Conservation (phyloP, 2,888 invertebrate species). For the Caenorhabditis sp. region DNA sequence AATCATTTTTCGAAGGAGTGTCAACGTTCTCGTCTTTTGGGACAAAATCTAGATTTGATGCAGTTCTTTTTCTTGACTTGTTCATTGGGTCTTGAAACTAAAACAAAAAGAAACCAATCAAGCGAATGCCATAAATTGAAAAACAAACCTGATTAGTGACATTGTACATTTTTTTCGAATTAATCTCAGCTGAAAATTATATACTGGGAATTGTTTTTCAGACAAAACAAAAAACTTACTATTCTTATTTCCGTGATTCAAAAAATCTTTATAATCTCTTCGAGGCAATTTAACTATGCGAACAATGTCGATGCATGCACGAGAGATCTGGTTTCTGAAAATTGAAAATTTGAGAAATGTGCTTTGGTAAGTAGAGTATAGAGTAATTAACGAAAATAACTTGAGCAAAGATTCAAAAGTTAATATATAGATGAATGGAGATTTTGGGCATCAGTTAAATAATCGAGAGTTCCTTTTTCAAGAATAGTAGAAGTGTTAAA, state of each 20-base stretch:
- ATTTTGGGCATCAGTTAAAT: too few relatives aligned
- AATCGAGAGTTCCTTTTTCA: too few relatives aligned
- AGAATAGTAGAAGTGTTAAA: too few relatives aligned
- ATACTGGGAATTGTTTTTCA: too few relatives aligned
- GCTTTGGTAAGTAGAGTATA: neutral
- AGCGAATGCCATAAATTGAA: neutral
- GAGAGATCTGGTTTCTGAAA: conserved; percentile 10
- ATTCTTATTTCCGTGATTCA: neutral
- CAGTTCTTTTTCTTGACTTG: neutral
- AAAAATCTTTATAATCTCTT: conserved; percentile 16
- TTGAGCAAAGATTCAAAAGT: neutral
- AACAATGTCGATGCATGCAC: conserved; percentile 10
- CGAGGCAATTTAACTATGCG: conserved; percentile 16
- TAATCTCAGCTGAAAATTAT: neutral
- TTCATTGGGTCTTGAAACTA: neutral
- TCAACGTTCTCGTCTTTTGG: neutral
- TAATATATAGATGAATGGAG: too few relatives aligned
- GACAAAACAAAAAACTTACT: neutral
- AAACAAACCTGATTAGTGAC: conserved; percentile 1
- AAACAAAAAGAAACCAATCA: neutral
- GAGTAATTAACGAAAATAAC: neutral
- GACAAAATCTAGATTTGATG: too few relatives aligned
- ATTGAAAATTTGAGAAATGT: neutral
- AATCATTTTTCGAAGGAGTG: neutral
- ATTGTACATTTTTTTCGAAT: neutral